Conservation (phyloP, 2,113 vertebrate species). For the Pseudopipra pipra region DNA sequence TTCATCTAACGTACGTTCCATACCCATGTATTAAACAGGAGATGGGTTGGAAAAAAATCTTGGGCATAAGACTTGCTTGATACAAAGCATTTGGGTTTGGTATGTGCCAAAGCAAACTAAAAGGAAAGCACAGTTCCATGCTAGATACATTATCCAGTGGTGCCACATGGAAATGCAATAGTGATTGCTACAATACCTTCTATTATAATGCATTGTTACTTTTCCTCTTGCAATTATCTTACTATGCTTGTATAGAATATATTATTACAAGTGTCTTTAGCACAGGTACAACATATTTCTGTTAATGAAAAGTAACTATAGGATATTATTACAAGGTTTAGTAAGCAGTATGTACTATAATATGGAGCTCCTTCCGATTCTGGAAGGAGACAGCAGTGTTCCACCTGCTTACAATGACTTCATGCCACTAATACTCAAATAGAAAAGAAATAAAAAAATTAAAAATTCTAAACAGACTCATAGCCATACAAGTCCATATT, state of each 20-base stretch:
- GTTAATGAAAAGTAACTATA: background rate
- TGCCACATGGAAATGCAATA: background rate
- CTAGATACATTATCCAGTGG: background rate
- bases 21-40: background rate
- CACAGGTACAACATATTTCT: background rate
- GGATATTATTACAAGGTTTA: background rate
- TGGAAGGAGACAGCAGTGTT: background rate
- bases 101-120: background rate
- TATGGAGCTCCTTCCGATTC: background rate
- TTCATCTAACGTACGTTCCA: background rate
- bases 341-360: background rate
- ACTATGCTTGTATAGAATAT: background rate
- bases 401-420: background rate
- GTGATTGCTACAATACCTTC: background rate
- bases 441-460: background rate
- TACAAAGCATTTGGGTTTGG: background rate
- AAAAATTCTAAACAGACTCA: background rate
- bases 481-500: background rate
- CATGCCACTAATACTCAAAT: background rate
- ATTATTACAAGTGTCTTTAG: background rate
- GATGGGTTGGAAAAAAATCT: background rate
- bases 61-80: background rate
- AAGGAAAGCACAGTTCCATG: background rate
- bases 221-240: background rate
- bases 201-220: background rate